A percentile compares a stretch with the other conserved stretches of the same genome.
Evolutionary conservation across 2,797 vertebrate genomes (phyloP).

Genomic region (Trichosurus vulpecula): DNA sequence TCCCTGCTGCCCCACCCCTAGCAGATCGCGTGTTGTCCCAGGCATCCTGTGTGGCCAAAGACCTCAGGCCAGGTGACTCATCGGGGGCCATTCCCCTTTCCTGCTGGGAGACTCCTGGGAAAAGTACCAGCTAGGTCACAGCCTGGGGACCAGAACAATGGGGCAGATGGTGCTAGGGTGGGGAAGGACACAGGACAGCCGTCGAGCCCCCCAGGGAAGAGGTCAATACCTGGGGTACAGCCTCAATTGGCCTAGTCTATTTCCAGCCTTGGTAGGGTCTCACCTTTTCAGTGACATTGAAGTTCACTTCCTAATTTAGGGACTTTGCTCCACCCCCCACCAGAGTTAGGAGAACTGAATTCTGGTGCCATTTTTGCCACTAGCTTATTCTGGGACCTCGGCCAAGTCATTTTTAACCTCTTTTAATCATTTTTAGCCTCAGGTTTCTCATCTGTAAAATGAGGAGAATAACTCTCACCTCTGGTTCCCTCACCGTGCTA

Average conservation of each 20-base stretch:
- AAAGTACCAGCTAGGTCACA: not conserved
- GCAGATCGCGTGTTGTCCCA: not conserved
- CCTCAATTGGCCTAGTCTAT: not conserved
- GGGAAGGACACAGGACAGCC: not conserved
- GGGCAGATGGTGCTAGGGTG: not conserved
- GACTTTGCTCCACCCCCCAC: not conserved
- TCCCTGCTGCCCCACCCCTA: not conserved
- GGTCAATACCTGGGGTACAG: not conserved
- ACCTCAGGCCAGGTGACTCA: not conserved
- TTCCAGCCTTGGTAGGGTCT: not conserved
- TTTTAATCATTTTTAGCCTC: not conserved
- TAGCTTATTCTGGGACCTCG: not conserved
- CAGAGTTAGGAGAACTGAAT: fast-evolving
- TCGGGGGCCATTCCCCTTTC: not conserved
- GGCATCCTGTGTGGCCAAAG: not conserved
- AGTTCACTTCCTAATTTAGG: not conserved
- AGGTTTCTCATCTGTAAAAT: not conserved
- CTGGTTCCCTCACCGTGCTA: not conserved
- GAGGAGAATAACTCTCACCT: not conserved
- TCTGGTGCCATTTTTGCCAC: fast-evolving
- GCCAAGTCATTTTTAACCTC: not conserved
- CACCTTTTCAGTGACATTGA: not conserved
- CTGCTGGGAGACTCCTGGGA: not conserved
- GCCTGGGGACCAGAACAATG: not conserved
- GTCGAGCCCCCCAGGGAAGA: not conserved